These are phyloP conservation scores for Caenorhabditis drosophilae DNA, from an alignment of 2,888 invertebrate genomes.

Conservation along the genomic window DNA sequence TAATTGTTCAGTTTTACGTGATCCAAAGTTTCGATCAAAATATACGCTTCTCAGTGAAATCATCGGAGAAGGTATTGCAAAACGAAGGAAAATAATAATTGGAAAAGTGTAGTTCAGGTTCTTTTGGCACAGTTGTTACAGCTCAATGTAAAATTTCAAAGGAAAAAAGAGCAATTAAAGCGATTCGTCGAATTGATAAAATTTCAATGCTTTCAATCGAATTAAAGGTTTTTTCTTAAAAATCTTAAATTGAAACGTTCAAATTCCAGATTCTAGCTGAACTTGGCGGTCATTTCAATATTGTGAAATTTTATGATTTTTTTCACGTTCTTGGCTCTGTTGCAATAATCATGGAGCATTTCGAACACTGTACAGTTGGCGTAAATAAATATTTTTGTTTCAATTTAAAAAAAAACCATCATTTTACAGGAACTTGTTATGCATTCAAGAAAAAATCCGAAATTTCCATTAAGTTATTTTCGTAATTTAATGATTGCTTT, in stretches of 20 bases:
- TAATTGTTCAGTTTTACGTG: constrained; percentile 25
- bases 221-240: constrained; percentile 5
- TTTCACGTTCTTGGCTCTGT: constrained; percentile 20
- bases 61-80: constrained; percentile 26
- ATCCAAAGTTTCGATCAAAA: constrained; percentile 10
- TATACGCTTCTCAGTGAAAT: constrained; percentile 14
- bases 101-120: no score
- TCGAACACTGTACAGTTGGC: constrained; percentile 20
- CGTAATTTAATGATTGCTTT: constrained; percentile 23
- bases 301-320: constrained; percentile 30
- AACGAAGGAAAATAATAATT: neutral
- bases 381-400: neutral
- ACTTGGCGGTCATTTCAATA: constrained; percentile 34
- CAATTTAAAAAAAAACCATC: neutral
- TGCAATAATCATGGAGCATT: constrained; percentile 28
- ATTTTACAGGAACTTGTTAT: constrained; percentile 10
- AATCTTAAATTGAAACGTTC: neutral
- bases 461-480: constrained; percentile 21
- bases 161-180: constrained; percentile 26
- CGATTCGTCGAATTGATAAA: constrained; percentile 27
- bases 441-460: constrained; percentile 8
- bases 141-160: constrained; percentile 12
- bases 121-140: constrained; percentile 32
- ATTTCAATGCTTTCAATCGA: constrained; percentile 27
- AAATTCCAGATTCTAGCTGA: constrained; percentile 19